A percentile compares a stretch with the other conserved stretches of the same genome.
phyloP scores from a whole-genome alignment of 2,113 vertebrate species.

The Phyllostomus discolor region DNA sequence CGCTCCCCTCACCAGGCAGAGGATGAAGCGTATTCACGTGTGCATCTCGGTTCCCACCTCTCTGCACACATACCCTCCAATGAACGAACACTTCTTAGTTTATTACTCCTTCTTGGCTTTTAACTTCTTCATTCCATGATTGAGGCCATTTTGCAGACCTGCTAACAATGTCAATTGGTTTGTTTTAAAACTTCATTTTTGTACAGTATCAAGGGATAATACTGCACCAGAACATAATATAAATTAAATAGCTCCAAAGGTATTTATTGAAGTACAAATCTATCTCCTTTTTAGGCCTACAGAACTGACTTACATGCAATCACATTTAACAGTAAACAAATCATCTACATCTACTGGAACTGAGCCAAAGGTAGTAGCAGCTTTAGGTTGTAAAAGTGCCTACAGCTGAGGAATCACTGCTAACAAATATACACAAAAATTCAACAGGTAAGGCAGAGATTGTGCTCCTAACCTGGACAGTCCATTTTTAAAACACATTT shows the following conservation, averaged over 20 bases:
- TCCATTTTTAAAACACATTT: background rate
- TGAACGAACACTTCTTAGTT: background rate
- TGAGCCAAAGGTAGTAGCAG: background rate
- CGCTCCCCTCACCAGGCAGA: background rate
- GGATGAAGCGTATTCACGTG: background rate
- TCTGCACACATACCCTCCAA: background rate
- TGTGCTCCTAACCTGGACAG: background rate
- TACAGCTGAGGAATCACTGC: background rate
- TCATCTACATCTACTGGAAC: background rate
- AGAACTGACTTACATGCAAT: background rate
- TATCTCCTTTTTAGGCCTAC: background rate
- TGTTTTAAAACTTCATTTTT: slow-evolving; percentile 10
- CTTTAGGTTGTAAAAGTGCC: background rate
- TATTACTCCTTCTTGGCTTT: background rate
- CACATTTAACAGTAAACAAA: slow-evolving; percentile 23
- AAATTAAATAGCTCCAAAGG: background rate
- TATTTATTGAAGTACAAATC: background rate
- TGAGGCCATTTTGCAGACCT: background rate
- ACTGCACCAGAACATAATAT: background rate
- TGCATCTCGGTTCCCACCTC: background rate
- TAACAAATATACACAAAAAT: background rate
- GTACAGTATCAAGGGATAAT: background rate
- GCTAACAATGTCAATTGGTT: background rate
- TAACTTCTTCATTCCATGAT: background rate
- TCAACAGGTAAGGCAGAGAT: background rate